Base-by-base conservation (phyloP, 2,888 invertebrate genomes). In the Drymonia ruficornis region DNA sequence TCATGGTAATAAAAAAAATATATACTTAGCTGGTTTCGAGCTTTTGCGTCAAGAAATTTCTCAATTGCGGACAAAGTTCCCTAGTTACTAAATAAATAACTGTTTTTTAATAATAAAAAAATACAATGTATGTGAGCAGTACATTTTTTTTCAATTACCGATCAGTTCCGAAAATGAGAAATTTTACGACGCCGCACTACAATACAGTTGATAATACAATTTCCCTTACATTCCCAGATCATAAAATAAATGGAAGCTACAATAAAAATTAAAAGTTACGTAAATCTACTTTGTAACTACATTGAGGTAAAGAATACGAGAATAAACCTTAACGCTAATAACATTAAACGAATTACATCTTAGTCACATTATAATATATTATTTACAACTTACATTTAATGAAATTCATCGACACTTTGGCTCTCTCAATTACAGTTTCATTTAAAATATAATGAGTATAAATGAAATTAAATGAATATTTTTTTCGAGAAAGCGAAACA, bases 281-380 rank as follows among this genome's bases (percentile, higher is more conserved):
- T 44, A 44, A 44, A 47, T 34, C 73, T 74, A 77, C 70, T 74
- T 72, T 78, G 76, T 83, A 76, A 71, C 76, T 77, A 80, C 64
- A 68, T 71, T 89, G 89, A 89, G 87, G 89, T 89, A 89, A 83
- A 81, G 74, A 70, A 81, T 85, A 83, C 76, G 76, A 84, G 74
- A 84, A 70, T 74, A 69, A 65, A 67, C 61, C 76, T 80, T 87
- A 84, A 18, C 44, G 11, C 77, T 84, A 84, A 62, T 74, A 81
- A 86, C 83, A 84, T 76, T 80, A 81, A 86, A 84, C 80, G 80
- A 83, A 82, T 81, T 82, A 84, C 73, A 81, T 80, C 74, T 73
- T 65, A 76, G 58, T 76, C 77, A 76, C 71, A 80, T 76, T 82
- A 81, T 76, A 82, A 76, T 84, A 76, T 84, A 83, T 76, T 88